A percentile compares a stretch with the other conserved stretches of the same genome.
These are phyloP conservation scores for Ceratotherium simum DNA, from an alignment of 2,113 vertebrate species.

Conservation along the genomic window DNA sequence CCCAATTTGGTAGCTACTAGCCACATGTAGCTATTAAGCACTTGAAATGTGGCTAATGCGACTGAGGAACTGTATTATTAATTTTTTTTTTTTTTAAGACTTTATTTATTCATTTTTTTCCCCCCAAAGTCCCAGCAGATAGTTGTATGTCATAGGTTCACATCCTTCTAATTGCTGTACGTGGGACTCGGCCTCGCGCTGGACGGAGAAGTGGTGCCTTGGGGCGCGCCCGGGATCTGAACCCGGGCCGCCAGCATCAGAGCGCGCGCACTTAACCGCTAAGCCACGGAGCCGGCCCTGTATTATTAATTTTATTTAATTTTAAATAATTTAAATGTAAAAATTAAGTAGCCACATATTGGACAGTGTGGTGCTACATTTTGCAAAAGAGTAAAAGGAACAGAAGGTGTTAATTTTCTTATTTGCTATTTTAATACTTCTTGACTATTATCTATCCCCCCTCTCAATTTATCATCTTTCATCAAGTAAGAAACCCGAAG, in stretches of 20 bases:
- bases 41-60: background rate
- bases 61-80: background rate
- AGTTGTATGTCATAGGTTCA: no score
- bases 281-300: no score
- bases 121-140: no score
- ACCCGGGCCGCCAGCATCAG: no score
- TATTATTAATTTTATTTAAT: slow-evolving; percentile 17
- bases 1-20: background rate
- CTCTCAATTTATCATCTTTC: background rate
- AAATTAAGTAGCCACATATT: background rate
- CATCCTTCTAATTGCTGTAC: no score
- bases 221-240: no score
- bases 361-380: background rate
- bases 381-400: background rate
- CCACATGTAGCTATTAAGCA: background rate
- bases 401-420: background rate
- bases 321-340: slow-evolving; percentile 48
- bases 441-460: background rate
- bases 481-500: background rate
- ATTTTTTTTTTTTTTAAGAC: no score
- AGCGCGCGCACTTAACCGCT: no score
- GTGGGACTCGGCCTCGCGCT: no score
- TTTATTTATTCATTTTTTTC: no score
- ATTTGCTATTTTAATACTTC: background rate
- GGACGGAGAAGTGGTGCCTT: no score